phyloP scores from a whole-genome alignment of 2,888 invertebrate species.

The Drosophila austrosaltans region DNA sequence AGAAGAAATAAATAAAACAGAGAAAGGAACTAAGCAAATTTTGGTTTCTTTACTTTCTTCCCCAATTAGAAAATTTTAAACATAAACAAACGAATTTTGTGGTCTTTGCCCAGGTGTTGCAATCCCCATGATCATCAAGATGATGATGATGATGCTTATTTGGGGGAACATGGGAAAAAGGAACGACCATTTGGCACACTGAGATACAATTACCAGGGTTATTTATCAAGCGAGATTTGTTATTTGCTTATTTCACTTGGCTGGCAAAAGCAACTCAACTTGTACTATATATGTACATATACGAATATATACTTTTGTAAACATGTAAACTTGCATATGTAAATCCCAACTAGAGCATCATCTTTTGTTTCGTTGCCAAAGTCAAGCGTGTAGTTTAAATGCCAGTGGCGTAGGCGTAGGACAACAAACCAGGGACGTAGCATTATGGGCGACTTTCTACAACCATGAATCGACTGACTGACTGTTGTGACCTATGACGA shows the following conservation, averaged over 20 bases:
- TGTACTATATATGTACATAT: background rate
- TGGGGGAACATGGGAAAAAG: too few relatives aligned
- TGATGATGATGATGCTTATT: background rate
- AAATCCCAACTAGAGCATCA: constrained; percentile 37
- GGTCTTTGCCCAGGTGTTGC: constrained; percentile 42
- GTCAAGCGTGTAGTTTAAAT: constrained; percentile 69
- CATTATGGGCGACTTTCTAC: constrained; percentile 55
- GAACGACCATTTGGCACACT: constrained; percentile 8
- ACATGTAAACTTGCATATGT: constrained; percentile 6
- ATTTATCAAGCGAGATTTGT: constrained; percentile 13
- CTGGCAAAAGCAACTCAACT: constrained; percentile 2
- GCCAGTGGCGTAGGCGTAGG: constrained; percentile 60
- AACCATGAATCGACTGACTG: constrained; percentile 15
- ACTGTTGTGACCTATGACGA: constrained; percentile 8
- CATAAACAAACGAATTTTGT: constrained; percentile 44
- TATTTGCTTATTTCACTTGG: constrained; percentile 5
- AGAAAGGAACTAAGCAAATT: constrained; percentile 32
- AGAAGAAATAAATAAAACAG: too few relatives aligned
- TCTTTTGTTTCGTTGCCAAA: constrained; percentile 62
- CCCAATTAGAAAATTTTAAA: constrained; percentile 28
- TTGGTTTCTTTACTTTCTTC: constrained; percentile 31
- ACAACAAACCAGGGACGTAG: background rate
- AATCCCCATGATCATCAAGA: constrained; percentile 38
- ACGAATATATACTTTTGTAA: too few relatives aligned
- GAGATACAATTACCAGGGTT: constrained; percentile 7